phyloP scores from a whole-genome alignment of 2,888 invertebrate genomes.

The Caradrina clavipalpis region DNA sequence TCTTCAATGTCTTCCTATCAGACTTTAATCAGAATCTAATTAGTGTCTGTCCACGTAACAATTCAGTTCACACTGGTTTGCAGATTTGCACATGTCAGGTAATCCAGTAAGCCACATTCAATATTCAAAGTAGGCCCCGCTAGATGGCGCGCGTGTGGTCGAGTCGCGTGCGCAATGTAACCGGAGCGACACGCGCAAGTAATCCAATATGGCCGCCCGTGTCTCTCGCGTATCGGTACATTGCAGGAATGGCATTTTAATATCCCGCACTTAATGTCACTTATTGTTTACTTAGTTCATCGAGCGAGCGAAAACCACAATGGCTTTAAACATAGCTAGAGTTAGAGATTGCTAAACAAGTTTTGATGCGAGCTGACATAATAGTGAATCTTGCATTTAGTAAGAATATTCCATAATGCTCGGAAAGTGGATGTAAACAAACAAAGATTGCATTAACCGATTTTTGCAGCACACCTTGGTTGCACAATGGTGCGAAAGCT shows the following conservation, averaged over 20 bases:
- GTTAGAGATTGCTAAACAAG: constrained; percentile 39
- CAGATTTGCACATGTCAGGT: constrained; percentile 65
- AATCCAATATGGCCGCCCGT: constrained; percentile 88
- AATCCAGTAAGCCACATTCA: constrained; percentile 76
- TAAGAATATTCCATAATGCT: constrained; percentile 72
- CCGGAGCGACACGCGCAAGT: constrained; percentile 90
- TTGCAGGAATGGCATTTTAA: constrained; percentile 89
- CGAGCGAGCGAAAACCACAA: constrained; percentile 80
- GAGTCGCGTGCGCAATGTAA: constrained; percentile 89
- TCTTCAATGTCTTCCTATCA: constrained; percentile 2
- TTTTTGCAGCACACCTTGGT: constrained; percentile 82
- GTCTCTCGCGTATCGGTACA: constrained; percentile 86
- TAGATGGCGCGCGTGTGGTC: constrained; percentile 90
- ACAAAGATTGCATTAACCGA: constrained; percentile 85
- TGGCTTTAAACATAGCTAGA: constrained; percentile 50
- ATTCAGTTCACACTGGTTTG: constrained; percentile 66
- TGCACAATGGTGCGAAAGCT: constrained; percentile 90
- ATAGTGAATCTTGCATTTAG: constrained; percentile 49
- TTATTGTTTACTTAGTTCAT: constrained; percentile 88
- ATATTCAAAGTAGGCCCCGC: constrained; percentile 74
- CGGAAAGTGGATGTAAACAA: constrained; percentile 84
- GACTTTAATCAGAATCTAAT: constrained; percentile 31
- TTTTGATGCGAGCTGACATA: constrained; percentile 44
- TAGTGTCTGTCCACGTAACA: constrained; percentile 55
- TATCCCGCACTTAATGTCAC: constrained; percentile 86